Percentiles rank a stretch among this genome's conserved stretches.
Conservation (phyloP, 2,113 vertebrate genomes). For the Athene cunicularia region DNA sequence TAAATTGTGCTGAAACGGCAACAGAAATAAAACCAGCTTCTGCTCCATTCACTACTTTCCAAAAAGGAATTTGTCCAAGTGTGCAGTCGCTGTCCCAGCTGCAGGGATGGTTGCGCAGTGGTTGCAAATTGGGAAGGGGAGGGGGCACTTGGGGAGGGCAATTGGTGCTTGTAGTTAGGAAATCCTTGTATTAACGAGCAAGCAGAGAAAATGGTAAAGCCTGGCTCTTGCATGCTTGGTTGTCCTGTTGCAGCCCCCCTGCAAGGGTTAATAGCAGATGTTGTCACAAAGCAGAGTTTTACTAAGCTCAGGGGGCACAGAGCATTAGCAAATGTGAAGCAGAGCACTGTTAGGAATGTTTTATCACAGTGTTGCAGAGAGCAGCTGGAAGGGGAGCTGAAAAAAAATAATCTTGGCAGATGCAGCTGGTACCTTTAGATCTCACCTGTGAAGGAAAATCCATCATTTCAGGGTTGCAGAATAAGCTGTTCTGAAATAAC, state of each 20-base stretch:
- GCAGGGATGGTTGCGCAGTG: background rate
- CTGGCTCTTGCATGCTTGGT: background rate
- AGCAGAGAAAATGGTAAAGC: rapidly evolving
- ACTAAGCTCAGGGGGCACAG: background rate
- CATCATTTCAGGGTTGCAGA: background rate
- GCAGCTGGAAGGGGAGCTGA: background rate
- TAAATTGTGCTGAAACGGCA: background rate
- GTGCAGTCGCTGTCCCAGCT: background rate
- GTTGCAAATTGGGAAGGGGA: background rate
- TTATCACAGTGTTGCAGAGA: background rate
- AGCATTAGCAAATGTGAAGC: background rate
- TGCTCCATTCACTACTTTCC: background rate
- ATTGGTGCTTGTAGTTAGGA: background rate
- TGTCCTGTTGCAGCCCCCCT: background rate
- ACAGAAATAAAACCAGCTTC: background rate
- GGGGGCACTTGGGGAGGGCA: background rate
- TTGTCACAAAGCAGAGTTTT: background rate
- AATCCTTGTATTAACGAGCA: background rate
- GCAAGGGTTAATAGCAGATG: background rate
- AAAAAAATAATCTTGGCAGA: background rate
- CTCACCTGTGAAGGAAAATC: background rate
- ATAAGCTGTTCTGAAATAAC: background rate
- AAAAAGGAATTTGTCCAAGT: background rate
- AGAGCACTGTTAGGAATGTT: background rate
- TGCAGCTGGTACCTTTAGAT: background rate